Evolutionary conservation across 1,140 invertebrate species (phyloP).

Genomic region (Pogonognathellus flavescens): DNA sequence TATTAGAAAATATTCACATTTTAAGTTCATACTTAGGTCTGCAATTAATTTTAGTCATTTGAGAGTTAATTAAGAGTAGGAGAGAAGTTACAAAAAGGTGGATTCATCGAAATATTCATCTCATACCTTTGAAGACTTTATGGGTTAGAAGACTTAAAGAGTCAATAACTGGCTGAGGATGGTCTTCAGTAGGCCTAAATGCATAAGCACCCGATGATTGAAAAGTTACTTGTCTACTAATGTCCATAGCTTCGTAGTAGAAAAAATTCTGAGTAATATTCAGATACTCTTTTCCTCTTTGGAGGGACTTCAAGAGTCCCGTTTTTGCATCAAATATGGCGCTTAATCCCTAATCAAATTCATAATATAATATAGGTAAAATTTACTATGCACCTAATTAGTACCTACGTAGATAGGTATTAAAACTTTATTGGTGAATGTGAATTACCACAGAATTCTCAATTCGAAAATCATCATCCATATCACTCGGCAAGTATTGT

Average conservation of each 20-base stretch:
- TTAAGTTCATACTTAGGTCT: no score
- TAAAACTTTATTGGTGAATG: no score
- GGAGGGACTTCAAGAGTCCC: conserved; percentile 68
- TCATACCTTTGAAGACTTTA: conserved; percentile 12
- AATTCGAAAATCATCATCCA: background rate
- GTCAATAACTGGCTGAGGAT: conserved; percentile 59
- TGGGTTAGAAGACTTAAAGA: background rate
- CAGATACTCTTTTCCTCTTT: conserved; percentile 66
- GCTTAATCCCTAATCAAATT: conserved; percentile 53
- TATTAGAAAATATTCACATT: no score
- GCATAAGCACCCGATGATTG: conserved; percentile 77
- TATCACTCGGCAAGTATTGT: background rate
- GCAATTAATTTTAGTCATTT: no score
- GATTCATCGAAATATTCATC: background rate
- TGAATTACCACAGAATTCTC: conserved; percentile 32
- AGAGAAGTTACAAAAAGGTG: background rate
- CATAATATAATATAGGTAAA: conserved; percentile 2
- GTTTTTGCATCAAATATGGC: conserved; percentile 68
- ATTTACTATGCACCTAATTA: background rate
- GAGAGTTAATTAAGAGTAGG: no score
- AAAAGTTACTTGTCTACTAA: conserved; percentile 70
- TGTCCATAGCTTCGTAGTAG: conserved; percentile 78
- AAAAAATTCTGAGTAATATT: conserved; percentile 79
- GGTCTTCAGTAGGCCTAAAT: conserved; percentile 74
- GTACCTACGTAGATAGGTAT: no score